phyloP scores from a whole-genome alignment of 2,888 invertebrate species.

The Anoplius nigerrimus region DNA sequence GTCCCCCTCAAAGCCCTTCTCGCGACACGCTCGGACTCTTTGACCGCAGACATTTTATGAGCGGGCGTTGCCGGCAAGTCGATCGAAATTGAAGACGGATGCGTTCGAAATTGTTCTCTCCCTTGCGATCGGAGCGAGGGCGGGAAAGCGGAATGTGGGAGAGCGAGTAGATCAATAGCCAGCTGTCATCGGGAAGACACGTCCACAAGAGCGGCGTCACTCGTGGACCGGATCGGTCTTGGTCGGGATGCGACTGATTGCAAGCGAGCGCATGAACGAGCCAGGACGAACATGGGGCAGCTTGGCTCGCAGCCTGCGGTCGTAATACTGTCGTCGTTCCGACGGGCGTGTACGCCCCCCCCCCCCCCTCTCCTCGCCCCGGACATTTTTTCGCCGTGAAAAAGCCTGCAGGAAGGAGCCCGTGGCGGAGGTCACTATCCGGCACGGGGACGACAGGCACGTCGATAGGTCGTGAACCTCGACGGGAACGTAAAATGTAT shows the following conservation, averaged over 20 bases:
- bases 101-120: background rate
- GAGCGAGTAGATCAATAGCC: too few relatives aligned
- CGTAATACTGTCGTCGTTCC: slow-evolving; percentile 26
- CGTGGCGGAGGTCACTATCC: slow-evolving; percentile 12
- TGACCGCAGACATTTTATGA: too few relatives aligned
- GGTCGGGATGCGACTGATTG: slow-evolving; percentile 36
- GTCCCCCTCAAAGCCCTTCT: background rate
- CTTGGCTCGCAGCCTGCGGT: slow-evolving; percentile 37
- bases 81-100: too few relatives aligned
- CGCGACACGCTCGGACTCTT: background rate
- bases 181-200: slow-evolving; percentile 23
- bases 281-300: slow-evolving; percentile 23
- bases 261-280: slow-evolving; percentile 10
- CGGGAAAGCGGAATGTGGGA: too few relatives aligned
- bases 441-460: slow-evolving; percentile 25
- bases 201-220: slow-evolving; percentile 36
- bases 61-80: too few relatives aligned
- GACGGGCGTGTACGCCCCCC: background rate
- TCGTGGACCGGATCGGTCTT: slow-evolving; percentile 6
- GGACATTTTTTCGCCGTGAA: slow-evolving; percentile 11
- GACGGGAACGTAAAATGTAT: slow-evolving; percentile 12
- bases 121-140: too few relatives aligned
- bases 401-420: slow-evolving; percentile 19
- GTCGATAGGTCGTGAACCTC: slow-evolving; percentile 26
- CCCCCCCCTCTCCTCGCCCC: slow-evolving; percentile 5